Conservation (phyloP, 2,888 invertebrate genomes). For the Eristalis tenax region DNA sequence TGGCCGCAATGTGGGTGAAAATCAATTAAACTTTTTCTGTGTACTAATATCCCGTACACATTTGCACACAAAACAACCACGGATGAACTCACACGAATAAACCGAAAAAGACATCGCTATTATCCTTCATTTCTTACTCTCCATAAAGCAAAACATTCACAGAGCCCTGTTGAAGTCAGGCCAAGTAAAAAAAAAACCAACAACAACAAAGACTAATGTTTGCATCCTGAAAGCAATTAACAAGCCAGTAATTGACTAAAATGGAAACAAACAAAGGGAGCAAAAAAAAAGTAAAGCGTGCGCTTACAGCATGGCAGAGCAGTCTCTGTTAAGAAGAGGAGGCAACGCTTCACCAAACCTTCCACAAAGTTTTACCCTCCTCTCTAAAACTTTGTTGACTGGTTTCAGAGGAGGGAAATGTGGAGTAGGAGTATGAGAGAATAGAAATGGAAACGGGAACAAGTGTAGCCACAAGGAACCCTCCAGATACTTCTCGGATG, state of each 20-base stretch:
- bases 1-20: conserved; percentile 27
- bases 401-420: conserved; percentile 3
- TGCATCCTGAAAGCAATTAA: conserved; percentile 77
- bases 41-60: background rate
- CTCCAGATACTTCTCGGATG: conserved; percentile 58
- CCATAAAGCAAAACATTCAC: conserved; percentile 49
- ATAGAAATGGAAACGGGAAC: conserved; percentile 66
- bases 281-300: conserved; percentile 35
- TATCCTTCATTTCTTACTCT: conserved; percentile 58
- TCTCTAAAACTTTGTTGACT: conserved; percentile 51
- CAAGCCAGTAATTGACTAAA: conserved; percentile 79
- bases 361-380: conserved; percentile 41
- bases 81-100: conserved; percentile 54
- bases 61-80: conserved; percentile 19
- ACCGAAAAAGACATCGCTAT: conserved; percentile 56
- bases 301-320: conserved; percentile 41
- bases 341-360: conserved; percentile 47
- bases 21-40: conserved; percentile 66
- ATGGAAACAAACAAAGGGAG: conserved; percentile 76
- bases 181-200: conserved; percentile 24
- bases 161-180: conserved; percentile 9
- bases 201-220: conserved; percentile 64
- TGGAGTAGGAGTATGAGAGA: conserved; percentile 24
- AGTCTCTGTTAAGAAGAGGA: conserved; percentile 7
- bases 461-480: conserved; percentile 68